Conservation (phyloP, 2,888 invertebrate species). For the Drosophila basisetae region DNA sequence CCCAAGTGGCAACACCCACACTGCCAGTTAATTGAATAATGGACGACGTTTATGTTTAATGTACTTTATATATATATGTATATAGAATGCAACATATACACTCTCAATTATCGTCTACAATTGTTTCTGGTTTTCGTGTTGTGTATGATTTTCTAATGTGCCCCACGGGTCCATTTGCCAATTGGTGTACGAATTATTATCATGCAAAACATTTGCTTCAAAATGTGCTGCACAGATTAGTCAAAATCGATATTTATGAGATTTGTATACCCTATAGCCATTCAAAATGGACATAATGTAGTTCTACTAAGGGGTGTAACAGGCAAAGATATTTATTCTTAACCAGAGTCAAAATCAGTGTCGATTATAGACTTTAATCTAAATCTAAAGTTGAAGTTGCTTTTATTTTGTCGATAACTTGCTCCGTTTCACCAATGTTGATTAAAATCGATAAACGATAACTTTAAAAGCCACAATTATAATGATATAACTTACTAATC, state of each 20-base stretch:
- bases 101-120: background rate
- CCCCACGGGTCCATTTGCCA: constrained; percentile 47
- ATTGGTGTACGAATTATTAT: constrained; percentile 20
- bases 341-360: too few relatives aligned
- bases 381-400: background rate
- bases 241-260: constrained; percentile 1
- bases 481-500: too few relatives aligned
- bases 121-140: constrained; percentile 18
- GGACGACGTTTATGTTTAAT: constrained; percentile 74
- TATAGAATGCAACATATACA: background rate
- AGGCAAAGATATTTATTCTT: background rate
- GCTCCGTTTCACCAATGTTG: background rate
- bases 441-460: background rate
- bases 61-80: constrained; percentile 27
- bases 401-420: background rate
- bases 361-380: background rate
- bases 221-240: constrained; percentile 2
- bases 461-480: background rate
- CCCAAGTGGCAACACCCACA: constrained; percentile 50
- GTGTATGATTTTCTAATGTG: constrained; percentile 53
- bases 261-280: background rate
- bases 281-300: background rate
- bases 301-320: background rate
- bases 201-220: background rate
- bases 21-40: constrained; percentile 74